Conservation (phyloP, 1,140 invertebrate genomes). For the Lanistes nyassanus region DNA sequence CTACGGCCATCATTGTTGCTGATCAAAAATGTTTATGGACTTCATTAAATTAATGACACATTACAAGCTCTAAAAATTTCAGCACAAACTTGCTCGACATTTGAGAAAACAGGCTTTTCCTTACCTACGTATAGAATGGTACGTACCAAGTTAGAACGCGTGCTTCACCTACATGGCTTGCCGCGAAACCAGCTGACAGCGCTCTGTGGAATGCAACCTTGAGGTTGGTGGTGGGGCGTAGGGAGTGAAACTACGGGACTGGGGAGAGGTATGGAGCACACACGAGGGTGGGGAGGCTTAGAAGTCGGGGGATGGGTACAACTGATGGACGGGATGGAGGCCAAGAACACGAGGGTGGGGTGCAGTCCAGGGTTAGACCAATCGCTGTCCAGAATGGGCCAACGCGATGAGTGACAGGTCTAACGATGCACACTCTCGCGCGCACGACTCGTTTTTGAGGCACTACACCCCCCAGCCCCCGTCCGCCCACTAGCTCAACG, state of each 20-base stretch:
- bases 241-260: background rate
- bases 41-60: background rate
- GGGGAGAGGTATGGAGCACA: background rate
- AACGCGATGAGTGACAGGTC: conserved; percentile 24
- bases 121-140: background rate
- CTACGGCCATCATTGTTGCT: background rate
- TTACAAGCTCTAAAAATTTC: no score
- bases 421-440: conserved; percentile 27
- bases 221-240: background rate
- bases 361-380: conserved; percentile 13
- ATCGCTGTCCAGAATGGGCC: conserved; percentile 17
- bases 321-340: background rate
- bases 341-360: background rate
- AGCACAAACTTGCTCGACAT: background rate
- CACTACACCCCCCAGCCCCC: background rate
- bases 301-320: background rate
- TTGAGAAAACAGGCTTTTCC: background rate
- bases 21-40: background rate
- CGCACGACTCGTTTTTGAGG: conserved; percentile 14
- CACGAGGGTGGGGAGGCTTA: background rate
- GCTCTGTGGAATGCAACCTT: background rate
- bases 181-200: conserved; percentile 3
- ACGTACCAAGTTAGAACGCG: background rate
- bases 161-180: conserved; percentile 2
- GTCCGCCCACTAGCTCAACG: conserved; percentile 2